Conservation (phyloP, 2,888 invertebrate genomes). For the Reticulitermes lucifugus region DNA sequence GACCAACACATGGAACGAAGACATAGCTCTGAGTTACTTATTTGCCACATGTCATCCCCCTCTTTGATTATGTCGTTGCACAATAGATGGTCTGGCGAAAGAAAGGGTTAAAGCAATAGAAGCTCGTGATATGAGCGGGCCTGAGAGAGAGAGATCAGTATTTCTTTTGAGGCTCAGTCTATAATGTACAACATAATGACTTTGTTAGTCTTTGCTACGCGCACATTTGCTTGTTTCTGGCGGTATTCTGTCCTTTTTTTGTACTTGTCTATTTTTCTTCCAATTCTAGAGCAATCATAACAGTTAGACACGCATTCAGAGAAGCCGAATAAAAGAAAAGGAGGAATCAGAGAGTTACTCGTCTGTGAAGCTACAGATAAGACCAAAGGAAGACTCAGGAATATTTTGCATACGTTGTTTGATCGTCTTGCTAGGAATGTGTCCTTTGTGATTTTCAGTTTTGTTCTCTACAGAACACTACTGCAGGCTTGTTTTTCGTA, state of each 20-base stretch:
- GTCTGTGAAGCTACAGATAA: slow-evolving; percentile 50
- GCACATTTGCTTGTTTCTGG: not conserved
- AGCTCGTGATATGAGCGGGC: not conserved
- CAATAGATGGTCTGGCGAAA: not conserved
- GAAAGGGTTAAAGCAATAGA: slow-evolving; percentile 3
- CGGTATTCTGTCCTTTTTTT: not conserved
- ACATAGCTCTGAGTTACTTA: too few species aligned
- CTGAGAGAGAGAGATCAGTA: not conserved
- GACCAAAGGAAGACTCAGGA: slow-evolving; percentile 30
- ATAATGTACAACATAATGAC: slow-evolving; percentile 8
- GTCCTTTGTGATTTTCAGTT: slow-evolving; percentile 7
- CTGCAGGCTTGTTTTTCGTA: not conserved
- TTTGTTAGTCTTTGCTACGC: not conserved
- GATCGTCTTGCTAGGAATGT: slow-evolving; percentile 26
- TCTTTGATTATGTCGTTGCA: too few species aligned
- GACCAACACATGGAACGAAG: too few species aligned
- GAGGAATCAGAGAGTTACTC: slow-evolving; percentile 42
- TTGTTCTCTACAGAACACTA: not conserved
- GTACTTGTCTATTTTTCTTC: not conserved
- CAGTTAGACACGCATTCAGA: slow-evolving; percentile 6
- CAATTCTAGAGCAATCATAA: slow-evolving; percentile 17
- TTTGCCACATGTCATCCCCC: too few species aligned
- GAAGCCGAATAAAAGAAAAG: slow-evolving; percentile 21
- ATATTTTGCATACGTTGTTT: slow-evolving; percentile 38
- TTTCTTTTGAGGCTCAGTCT: not conserved